Evolutionary conservation across 2,797 vertebrate species (phyloP), one percentile per base, ranked within the genome.

Genomic region (Amphiprion clarkii): DNA sequence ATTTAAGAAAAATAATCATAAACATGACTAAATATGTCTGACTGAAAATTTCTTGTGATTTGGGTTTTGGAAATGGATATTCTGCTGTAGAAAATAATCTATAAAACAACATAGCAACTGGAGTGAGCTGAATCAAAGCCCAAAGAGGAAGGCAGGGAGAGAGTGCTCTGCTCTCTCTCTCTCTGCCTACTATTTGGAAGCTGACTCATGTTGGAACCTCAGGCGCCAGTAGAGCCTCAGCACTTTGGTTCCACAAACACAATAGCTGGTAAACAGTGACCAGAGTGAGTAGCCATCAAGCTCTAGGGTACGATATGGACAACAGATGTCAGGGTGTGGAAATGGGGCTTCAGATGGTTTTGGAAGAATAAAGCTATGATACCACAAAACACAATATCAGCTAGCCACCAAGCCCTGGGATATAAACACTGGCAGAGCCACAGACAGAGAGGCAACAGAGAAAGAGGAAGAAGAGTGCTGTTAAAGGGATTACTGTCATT

Each of bases 251-350:
- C 85, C 85, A 76, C 71, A 81, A 86, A 86, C 79, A 88, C 80
- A 82, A 85, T 81, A 70, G 82, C 82, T 82, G 79, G 82, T 90
- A 85, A 92, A 90, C 88, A 89, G 73, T 86, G 88, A 81, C 81
- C 84, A 76, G 77, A 83, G 77, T 1, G 66, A 86, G 83, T 59
- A 74, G 79, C 81, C 79, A 84, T 87, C 67, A 72, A 83, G 87
- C 85, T 89, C 81, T 33, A 65, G 86, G 91, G 85, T 71, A 72
- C 53, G 66, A 78, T 89, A 84, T 83, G 85, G 85, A 84, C 77
- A 90, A 74, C 88, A 89, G 84, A 93, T 89, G 85, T 81, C 74
- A 21, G 71, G 76, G 79, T 81, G 87, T 81, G 78, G 79, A 89
- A 90, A 86, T 81, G 66, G 74, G 76, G 48, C 73, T 84, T 89